Conservation (phyloP, 1,140 invertebrate species). For the Camponotus vicinus region DNA sequence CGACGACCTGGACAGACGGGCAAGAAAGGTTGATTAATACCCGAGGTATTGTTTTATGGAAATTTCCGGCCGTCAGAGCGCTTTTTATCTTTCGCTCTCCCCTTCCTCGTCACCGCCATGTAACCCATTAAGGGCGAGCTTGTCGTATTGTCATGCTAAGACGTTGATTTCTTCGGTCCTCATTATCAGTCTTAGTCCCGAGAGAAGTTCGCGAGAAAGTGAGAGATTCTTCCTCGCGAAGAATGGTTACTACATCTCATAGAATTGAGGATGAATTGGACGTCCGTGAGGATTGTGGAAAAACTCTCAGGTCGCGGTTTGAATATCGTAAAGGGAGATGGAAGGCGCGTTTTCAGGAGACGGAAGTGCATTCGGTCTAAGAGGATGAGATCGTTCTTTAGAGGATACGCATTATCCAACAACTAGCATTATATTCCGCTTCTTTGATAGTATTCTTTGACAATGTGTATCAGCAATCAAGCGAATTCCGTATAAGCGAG, state of each 20-base stretch:
- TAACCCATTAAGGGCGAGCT: slow-evolving; percentile 74
- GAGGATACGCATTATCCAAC: slow-evolving; percentile 23
- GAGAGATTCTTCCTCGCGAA: slow-evolving; percentile 32
- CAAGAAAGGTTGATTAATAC: slow-evolving; percentile 82
- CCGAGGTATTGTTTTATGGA: slow-evolving; percentile 81
- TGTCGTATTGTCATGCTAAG: slow-evolving; percentile 78
- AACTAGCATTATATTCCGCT: neutral
- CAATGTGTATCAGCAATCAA: neutral
- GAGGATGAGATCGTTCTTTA: slow-evolving; percentile 17
- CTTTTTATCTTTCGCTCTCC: slow-evolving; percentile 66
- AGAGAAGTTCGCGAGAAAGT: slow-evolving; percentile 45
- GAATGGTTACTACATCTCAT: slow-evolving; percentile 47
- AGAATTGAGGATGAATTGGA: slow-evolving; percentile 56
- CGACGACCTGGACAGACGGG: slow-evolving; percentile 67
- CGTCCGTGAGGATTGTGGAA: slow-evolving; percentile 54
- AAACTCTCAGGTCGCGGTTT: slow-evolving; percentile 46
- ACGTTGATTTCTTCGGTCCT: slow-evolving; percentile 75
- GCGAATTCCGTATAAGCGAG: neutral
- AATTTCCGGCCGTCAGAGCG: slow-evolving; percentile 63
- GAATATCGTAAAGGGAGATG: slow-evolving; percentile 17
- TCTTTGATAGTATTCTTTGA: neutral
- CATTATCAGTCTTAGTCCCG: slow-evolving; percentile 69
- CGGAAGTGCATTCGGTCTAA: neutral
- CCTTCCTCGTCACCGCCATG: slow-evolving; percentile 22
- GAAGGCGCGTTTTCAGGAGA: neutral